A percentile compares a stretch with the other conserved stretches of the same genome.
phyloP scores from a whole-genome alignment of 2,797 vertebrate genomes.

The Labeo calbasu region DNA sequence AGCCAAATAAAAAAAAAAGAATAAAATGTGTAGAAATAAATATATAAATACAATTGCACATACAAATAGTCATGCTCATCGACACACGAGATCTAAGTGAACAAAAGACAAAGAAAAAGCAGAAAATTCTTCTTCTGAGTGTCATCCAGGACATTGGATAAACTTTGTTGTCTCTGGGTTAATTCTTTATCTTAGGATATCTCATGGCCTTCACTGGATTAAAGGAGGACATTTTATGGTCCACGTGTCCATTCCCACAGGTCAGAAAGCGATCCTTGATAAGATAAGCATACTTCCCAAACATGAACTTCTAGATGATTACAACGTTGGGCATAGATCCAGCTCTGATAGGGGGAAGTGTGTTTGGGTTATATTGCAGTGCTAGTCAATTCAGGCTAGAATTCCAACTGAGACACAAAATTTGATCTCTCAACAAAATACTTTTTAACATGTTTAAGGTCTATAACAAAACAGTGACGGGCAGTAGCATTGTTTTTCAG shows the following conservation, averaged over 20 bases:
- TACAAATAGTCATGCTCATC: background rate
- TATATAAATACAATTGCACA: background rate
- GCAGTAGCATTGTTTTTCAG: background rate
- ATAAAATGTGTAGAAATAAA: background rate
- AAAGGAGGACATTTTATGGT: background rate
- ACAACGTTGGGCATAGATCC: slow-evolving; percentile 17
- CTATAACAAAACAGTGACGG: background rate
- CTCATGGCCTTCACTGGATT: slow-evolving; percentile 26
- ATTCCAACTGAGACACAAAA: slow-evolving; percentile 30
- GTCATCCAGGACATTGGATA: background rate
- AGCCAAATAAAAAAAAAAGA: background rate
- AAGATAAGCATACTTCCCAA: slow-evolving; percentile 52
- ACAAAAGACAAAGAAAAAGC: background rate
- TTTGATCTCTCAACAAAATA: slow-evolving; percentile 3
- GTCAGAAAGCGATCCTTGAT: slow-evolving; percentile 47
- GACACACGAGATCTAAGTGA: background rate
- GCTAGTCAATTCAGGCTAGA: slow-evolving; percentile 20
- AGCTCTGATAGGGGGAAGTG: slow-evolving; percentile 8
- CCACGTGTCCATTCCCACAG: slow-evolving; percentile 23
- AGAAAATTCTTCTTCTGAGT: background rate
- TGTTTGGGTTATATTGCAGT: slow-evolving; percentile 20
- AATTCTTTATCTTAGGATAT: slow-evolving; percentile 34
- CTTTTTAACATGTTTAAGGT: background rate
- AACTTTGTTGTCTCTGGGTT: slow-evolving; percentile 18
- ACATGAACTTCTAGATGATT: slow-evolving; percentile 46